Evolutionary conservation across 2,888 invertebrate species (phyloP).

Genomic region (Eumerus sabulonum): DNA sequence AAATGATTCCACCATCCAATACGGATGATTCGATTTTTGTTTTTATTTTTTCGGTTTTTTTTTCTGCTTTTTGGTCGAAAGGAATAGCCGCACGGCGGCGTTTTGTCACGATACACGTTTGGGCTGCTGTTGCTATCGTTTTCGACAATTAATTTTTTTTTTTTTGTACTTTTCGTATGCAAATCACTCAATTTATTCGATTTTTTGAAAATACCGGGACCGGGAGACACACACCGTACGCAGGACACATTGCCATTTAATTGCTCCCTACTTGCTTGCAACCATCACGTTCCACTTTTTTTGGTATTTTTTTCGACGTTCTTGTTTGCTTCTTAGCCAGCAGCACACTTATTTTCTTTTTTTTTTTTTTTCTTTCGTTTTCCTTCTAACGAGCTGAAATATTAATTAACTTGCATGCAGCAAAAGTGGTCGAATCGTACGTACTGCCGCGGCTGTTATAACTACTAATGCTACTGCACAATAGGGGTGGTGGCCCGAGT

Average conservation of each 20-base stretch:
- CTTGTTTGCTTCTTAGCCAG: slow-evolving; percentile 47
- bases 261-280: slow-evolving; percentile 41
- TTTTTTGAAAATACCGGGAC: slow-evolving; percentile 39
- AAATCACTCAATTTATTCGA: slow-evolving; percentile 41
- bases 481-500: slow-evolving; percentile 67
- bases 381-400: slow-evolving; percentile 19
- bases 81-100: background rate
- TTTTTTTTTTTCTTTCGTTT: too few species aligned
- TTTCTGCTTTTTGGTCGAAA: background rate
- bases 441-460: slow-evolving; percentile 4
- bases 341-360: too few species aligned
- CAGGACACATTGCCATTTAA: slow-evolving; percentile 44
- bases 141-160: slow-evolving; percentile 24
- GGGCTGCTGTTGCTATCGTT: too few species aligned
- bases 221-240: slow-evolving; percentile 21
- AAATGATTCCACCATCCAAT: background rate
- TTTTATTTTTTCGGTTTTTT: slow-evolving; percentile 28
- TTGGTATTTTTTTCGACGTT: slow-evolving; percentile 15
- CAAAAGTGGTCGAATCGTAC: slow-evolving; percentile 56
- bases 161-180: slow-evolving; percentile 29
- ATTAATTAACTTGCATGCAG: slow-evolving; percentile 68
- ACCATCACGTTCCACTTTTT: slow-evolving; percentile 55
- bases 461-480: slow-evolving; percentile 49
- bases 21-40: slow-evolving; percentile 1
- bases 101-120: background rate